Conservation (phyloP, 1,140 invertebrate genomes). For the Elymnias hypermnestra region DNA sequence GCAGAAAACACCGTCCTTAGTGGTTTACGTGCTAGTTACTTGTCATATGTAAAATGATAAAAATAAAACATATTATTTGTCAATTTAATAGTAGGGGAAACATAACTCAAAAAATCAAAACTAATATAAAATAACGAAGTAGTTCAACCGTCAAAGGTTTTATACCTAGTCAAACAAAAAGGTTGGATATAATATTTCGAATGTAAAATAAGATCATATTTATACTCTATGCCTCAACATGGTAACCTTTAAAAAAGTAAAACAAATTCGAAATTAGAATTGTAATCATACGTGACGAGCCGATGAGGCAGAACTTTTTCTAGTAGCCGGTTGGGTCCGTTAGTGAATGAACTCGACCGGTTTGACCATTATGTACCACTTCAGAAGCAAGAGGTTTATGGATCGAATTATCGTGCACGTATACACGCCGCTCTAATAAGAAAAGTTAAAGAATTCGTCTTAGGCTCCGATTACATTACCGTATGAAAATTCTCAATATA, state of each 20-base stretch:
- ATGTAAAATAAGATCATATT: neutral
- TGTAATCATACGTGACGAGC: constrained; percentile 24
- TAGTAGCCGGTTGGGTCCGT: constrained; percentile 36
- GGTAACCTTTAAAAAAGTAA: constrained; percentile 7
- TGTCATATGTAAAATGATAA: too few relatives aligned
- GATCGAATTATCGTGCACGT: constrained; percentile 33
- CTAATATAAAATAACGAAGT: too few relatives aligned
- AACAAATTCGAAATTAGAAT: constrained; percentile 20
- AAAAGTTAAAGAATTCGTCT: constrained; percentile 14
- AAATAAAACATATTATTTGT: too few relatives aligned
- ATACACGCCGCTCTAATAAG: constrained; percentile 18
- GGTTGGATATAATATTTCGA: neutral
- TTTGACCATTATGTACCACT: constrained; percentile 50
- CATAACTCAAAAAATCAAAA: too few relatives aligned
- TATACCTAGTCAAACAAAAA: too few relatives aligned
- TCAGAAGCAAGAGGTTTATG: constrained; percentile 44
- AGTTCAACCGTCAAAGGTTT: too few relatives aligned
- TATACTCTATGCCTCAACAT: neutral
- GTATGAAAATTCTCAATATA: neutral
- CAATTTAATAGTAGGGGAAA: too few relatives aligned
- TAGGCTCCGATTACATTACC: neutral
- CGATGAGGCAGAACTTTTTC: constrained; percentile 32
- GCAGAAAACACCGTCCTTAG: too few relatives aligned
- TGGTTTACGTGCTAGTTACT: too few relatives aligned
- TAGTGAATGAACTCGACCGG: constrained; percentile 65